Percentiles rank a stretch among this genome's conserved stretches.
phyloP scores from a whole-genome alignment of 2,888 invertebrate species.

The Callosobruchus maculatus region DNA sequence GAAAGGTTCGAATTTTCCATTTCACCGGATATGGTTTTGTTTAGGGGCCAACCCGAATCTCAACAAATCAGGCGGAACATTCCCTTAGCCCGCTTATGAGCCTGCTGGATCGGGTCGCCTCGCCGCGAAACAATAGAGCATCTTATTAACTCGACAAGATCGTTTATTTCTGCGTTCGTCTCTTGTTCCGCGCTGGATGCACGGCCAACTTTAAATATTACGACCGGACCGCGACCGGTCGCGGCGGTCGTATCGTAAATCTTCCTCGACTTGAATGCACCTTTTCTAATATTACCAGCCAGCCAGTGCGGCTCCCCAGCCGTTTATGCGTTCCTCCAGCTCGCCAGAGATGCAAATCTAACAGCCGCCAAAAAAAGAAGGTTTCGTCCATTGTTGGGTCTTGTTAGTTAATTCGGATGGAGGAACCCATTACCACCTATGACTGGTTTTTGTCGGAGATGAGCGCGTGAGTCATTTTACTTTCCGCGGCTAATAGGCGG shows the following conservation, averaged over 20 bases:
- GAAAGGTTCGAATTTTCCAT: too few relatives aligned
- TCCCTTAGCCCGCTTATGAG: too few relatives aligned
- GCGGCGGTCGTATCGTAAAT: background rate
- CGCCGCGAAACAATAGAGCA: slow-evolving; percentile 28
- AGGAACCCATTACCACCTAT: too few relatives aligned
- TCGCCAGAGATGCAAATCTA: background rate
- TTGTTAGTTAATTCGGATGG: too few relatives aligned
- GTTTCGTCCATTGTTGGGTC: background rate
- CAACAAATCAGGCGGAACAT: too few relatives aligned
- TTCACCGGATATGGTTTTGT: too few relatives aligned
- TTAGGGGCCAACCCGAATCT: too few relatives aligned
- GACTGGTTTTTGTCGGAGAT: too few relatives aligned
- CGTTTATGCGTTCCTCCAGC: background rate
- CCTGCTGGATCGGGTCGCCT: too few relatives aligned
- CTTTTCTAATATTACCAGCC: background rate
- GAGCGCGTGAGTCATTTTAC: too few relatives aligned
- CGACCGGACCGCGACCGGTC: background rate
- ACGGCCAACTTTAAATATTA: slow-evolving; percentile 24
- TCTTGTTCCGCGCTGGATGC: slow-evolving; percentile 10
- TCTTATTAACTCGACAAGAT: slow-evolving; percentile 35
- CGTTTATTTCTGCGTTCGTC: slow-evolving; percentile 27
- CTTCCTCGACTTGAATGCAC: background rate
- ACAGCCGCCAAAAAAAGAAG: background rate
- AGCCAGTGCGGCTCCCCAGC: background rate
- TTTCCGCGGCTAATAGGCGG: too few relatives aligned